These are phyloP conservation scores for Ammospiza nelsoni DNA, from an alignment of 2,113 vertebrate species.

Conservation along the genomic window DNA sequence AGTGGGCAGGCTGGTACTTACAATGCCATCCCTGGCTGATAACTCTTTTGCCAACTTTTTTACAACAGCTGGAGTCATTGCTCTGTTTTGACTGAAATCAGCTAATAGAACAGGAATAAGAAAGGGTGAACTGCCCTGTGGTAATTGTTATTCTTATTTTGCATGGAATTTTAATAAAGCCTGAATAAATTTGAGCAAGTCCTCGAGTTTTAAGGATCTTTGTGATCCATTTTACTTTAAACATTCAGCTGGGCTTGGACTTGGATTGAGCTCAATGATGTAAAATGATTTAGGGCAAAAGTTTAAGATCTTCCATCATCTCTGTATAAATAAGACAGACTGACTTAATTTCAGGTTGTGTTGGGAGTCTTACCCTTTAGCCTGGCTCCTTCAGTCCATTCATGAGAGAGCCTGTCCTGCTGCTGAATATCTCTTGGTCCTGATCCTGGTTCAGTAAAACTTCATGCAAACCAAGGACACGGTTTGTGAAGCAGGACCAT, in stretches of 20 bases:
- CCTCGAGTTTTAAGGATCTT: neutral
- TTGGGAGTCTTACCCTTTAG: neutral
- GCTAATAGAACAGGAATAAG: neutral
- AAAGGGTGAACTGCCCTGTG: neutral
- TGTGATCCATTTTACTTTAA: neutral
- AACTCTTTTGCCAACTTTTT: conserved; percentile 38
- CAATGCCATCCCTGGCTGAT: conserved; percentile 27
- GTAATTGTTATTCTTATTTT: conserved; percentile 10
- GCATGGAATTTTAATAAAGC: neutral
- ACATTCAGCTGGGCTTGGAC: neutral
- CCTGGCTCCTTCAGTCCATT: accelerated
- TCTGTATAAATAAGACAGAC: neutral
- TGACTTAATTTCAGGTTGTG: neutral
- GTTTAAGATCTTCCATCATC: neutral
- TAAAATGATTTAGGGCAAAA: neutral
- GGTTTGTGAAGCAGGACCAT: neutral
- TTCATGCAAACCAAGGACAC: accelerated
- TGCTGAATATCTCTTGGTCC: neutral
- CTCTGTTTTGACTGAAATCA: conserved; percentile 33
- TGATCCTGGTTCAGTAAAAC: neutral
- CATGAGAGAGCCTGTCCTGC: neutral
- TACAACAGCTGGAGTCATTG: neutral
- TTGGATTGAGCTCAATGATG: neutral
- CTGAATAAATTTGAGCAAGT: conserved; percentile 7
- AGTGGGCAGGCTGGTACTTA: conserved; percentile 47